These are phyloP conservation scores for Charaxes varanes DNA, from an alignment of 1,140 invertebrate genomes.

Conservation along the genomic window DNA sequence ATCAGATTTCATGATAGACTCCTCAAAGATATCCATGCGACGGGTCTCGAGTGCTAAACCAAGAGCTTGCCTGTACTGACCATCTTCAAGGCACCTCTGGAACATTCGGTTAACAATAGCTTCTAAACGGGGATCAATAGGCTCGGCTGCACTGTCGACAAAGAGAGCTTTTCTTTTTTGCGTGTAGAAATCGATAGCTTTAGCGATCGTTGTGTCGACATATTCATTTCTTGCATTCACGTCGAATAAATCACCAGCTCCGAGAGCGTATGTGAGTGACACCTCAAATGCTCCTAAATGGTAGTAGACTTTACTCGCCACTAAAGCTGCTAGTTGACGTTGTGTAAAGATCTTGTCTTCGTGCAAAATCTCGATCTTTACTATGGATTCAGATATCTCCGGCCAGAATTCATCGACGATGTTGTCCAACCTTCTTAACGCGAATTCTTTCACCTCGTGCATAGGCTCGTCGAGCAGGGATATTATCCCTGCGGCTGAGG, in stretches of 20 bases:
- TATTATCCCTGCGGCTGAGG: conserved; percentile 91
- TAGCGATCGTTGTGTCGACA: conserved; percentile 96
- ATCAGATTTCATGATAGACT: conserved; percentile 92
- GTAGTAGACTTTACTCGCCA: conserved; percentile 99
- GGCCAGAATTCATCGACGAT: conserved; percentile 99
- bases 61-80: conserved; percentile 94
- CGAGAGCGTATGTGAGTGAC: conserved; percentile 94
- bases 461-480: conserved; percentile 96
- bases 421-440: conserved; percentile 90
- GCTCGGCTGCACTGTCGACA: conserved; percentile 75
- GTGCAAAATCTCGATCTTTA: conserved; percentile 97
- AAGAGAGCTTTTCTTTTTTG: conserved; percentile 84
- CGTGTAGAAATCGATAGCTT: conserved; percentile 97
- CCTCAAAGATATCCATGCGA: conserved; percentile 95
- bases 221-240: conserved; percentile 95
- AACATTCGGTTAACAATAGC: conserved; percentile 98
- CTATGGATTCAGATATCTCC: conserved; percentile 97
- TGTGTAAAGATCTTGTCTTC: conserved; percentile 93
- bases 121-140: conserved; percentile 92
- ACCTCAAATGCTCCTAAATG: conserved; percentile 97
- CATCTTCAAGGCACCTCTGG: conserved; percentile 94
- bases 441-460: conserved; percentile 94
- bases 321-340: conserved; percentile 94
- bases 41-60: conserved; percentile 96
- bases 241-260: conserved; percentile 95